phyloP scores from a whole-genome alignment of 2,113 vertebrate genomes.

The Uria lomvia region DNA sequence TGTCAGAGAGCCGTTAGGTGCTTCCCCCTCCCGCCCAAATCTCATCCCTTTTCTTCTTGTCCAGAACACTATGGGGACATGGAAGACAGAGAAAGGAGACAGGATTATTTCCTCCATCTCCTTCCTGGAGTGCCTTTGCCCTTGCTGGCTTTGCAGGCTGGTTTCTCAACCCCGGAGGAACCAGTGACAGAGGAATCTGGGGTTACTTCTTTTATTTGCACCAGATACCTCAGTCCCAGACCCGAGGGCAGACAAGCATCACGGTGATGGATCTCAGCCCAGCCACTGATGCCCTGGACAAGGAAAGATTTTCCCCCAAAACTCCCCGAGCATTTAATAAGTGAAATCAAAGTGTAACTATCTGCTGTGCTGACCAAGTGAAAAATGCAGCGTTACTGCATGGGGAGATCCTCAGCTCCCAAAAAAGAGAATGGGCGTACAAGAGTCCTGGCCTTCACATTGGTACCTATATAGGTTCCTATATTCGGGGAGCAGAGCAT shows the following conservation, averaged over 20 bases:
- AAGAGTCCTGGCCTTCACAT: not conserved
- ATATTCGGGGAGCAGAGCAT: not conserved
- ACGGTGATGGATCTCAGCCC: not conserved
- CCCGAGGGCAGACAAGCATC: not conserved
- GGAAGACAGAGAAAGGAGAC: not conserved
- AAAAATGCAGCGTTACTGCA: not conserved
- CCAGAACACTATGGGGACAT: not conserved
- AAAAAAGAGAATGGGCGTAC: accelerated
- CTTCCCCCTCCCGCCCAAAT: accelerated
- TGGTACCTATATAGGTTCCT: not conserved
- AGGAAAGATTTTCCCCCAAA: not conserved
- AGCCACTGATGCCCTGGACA: not conserved
- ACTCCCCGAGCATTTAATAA: not conserved
- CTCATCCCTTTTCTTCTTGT: not conserved
- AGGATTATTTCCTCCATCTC: not conserved
- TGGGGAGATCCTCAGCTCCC: not conserved
- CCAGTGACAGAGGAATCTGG: not conserved
- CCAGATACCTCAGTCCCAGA: not conserved
- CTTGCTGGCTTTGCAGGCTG: not conserved
- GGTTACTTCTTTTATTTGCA: not conserved
- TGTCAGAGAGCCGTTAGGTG: not conserved
- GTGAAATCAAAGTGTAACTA: not conserved
- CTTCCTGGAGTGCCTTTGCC: not conserved
- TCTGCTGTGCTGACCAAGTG: not conserved
- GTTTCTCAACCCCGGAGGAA: not conserved